Evolutionary conservation across 1,140 invertebrate genomes (phyloP), one percentile per base, ranked within the genome.

Genomic region (Leptopilina clavipes): DNA sequence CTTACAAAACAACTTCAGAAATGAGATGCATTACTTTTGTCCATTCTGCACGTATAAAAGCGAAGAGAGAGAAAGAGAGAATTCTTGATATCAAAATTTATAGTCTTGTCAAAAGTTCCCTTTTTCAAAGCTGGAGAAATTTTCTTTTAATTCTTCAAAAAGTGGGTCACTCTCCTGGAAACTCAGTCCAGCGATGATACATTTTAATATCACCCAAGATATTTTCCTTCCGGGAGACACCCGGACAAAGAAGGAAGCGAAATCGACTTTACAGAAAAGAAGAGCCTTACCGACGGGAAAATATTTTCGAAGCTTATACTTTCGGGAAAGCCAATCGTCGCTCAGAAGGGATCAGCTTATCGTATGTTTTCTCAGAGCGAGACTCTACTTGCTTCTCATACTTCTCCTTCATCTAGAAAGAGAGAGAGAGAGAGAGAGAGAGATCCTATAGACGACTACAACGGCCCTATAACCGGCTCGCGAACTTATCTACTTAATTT

Each of bases 51-150:
- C 3, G 5, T 2, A 1, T 18, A 37, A 40, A 37, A 8, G 25
- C 25, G 25, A 31, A 31, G 25, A 17, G 9, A 25, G 10, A n/a
- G 48, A 31, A 31, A 18, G 25, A 11, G 22, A 8, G 31, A 25
- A 43, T 59, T 48, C 72, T 76, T 72, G 71, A 79, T 52, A 52
- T 52, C 48, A 52, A 52, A n/a, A 12, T 71, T 59, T 25, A 18
- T 40, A 22, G 17, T 19, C 48, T 52, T 52, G 48, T 52, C 48
- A 52, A 52, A 52, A 43, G 17, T 19, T 37, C 71, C 45, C 17
- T 48, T 45, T 48, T 45, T 22, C 43, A 18, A 40, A 40, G 14
- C 22, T 37, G 25, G 31, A 70, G 25, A 25, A 70, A 31, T 37
- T 71, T 17, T 40, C 14, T 71, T 71, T 40, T 48, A 48, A 48